Evolutionary conservation across 2,888 invertebrate genomes (phyloP).

Genomic region (Exephanes ischioxanthus): DNA sequence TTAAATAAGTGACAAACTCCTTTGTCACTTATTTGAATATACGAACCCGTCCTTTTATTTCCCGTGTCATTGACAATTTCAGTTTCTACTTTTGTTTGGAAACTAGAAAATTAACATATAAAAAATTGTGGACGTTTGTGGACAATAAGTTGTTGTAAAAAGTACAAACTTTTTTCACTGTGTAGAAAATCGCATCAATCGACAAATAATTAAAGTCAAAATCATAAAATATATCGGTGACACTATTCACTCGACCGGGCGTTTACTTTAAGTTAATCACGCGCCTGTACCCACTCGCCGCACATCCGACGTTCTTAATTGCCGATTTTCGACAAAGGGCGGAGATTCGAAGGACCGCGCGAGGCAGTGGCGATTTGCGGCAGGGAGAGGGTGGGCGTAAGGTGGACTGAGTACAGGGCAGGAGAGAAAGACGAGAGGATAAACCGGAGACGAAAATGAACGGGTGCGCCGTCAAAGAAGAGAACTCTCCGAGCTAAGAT

Average conservation of each 20-base stretch:
- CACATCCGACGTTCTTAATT: neutral
- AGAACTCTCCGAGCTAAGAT: conserved; percentile 68
- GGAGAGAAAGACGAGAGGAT: neutral
- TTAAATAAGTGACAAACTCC: too few relatives aligned
- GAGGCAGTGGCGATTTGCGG: neutral
- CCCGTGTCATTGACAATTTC: too few relatives aligned
- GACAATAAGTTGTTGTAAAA: too few relatives aligned
- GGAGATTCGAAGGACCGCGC: neutral
- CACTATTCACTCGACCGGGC: neutral
- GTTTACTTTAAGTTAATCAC: neutral
- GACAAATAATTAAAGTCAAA: neutral
- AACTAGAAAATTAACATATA: too few relatives aligned
- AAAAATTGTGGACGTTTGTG: too few relatives aligned
- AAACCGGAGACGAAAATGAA: conserved; percentile 25
- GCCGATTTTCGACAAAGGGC: neutral
- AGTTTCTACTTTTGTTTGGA: too few relatives aligned
- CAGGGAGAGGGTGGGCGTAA: neutral
- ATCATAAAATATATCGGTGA: too few relatives aligned
- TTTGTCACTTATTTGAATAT: too few relatives aligned
- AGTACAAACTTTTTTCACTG: too few relatives aligned
- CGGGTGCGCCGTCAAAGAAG: conserved; percentile 24
- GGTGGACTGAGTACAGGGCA: neutral
- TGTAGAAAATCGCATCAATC: too few relatives aligned
- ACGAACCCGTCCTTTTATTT: too few relatives aligned
- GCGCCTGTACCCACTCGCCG: neutral